Base-by-base conservation (phyloP, 2,888 invertebrate species). In the Philaethria dido region DNA sequence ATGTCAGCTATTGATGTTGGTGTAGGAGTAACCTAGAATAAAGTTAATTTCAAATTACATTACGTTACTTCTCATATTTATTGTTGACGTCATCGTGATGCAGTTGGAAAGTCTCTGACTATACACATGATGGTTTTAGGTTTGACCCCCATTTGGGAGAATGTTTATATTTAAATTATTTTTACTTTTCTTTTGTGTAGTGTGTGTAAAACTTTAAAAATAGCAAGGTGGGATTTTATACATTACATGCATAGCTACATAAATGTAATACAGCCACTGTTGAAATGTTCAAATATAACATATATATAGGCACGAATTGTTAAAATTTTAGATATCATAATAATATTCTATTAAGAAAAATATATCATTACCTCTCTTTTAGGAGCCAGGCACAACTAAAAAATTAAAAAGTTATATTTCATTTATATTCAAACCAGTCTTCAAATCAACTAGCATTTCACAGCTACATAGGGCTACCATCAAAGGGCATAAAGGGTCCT, bases 1-100 rank as follows among this genome's bases (percentile, higher is more conserved):
- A 92, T 76, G 68, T 92, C 91, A 1, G 88, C 82, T 71, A 91
- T 82, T 57, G 88, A 85, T 44, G 82, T 81, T 62, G 88, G 87
- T 64, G 86, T 84, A 66, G 89, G 89, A 69, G 83, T 74, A 57
- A 82, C 77, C 83, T 84, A 75, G 60, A 84, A 82, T 74, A 75
- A 29, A 25, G n/a, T 18, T 22, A 55, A 33, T 1, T 11, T n/a
- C 11, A 36, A 14, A 29, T 22, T 20, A 25, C n/a, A 8, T 25
- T 44, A 33, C 13, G 11, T 42, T 42, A 36, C 8, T n/a, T n/a
- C n/a, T n/a, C n/a, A 18, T 36, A 55, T 55, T 20, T 14, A 22
- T 57, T 57, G 14, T 57, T 9, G 16, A 42, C 2, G 22, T 52
- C 16, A 52, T 33, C 16, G 0, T 3, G 11, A 4, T 3, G 25